phyloP scores from a whole-genome alignment of 2,888 invertebrate genomes.

The Anaspis maculata region DNA sequence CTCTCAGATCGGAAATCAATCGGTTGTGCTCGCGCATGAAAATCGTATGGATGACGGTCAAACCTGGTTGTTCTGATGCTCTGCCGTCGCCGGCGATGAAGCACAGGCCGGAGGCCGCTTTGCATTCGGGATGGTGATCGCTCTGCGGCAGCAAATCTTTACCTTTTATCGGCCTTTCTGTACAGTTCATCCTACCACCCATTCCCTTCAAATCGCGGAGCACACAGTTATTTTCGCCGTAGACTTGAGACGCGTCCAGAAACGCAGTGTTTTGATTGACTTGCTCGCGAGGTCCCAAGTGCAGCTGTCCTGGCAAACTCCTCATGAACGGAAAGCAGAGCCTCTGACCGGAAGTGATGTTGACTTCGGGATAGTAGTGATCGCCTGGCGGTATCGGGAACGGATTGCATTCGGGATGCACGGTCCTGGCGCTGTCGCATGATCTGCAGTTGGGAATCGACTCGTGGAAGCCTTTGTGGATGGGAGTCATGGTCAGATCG shows the following conservation, averaged over 20 bases:
- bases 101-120: conserved; percentile 75
- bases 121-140: conserved; percentile 77
- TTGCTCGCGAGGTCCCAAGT: conserved; percentile 83
- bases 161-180: conserved; percentile 61
- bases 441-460: conserved; percentile 84
- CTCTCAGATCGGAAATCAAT: conserved; percentile 66
- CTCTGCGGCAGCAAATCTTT: conserved; percentile 75
- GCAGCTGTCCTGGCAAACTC: conserved; percentile 84
- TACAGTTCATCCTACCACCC: conserved; percentile 75
- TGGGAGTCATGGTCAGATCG: conserved; percentile 90
- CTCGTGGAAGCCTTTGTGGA: conserved; percentile 82
- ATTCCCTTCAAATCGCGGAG: conserved; percentile 67
- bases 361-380: conserved; percentile 81
- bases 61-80: conserved; percentile 85
- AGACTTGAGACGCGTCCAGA: conserved; percentile 78
- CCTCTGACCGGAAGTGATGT: conserved; percentile 72
- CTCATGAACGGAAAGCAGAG: conserved; percentile 93
- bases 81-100: conserved; percentile 88
- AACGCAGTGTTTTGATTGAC: conserved; percentile 90
- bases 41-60: conserved; percentile 81
- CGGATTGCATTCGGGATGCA: conserved; percentile 91
- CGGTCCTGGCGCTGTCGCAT: conserved; percentile 78
- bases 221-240: conserved; percentile 83
- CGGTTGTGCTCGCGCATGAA: conserved; percentile 88
- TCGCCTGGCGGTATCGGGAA: conserved; percentile 84